A percentile compares a stretch with the other conserved stretches of the same genome.
These are phyloP conservation scores for Bucorvus abyssinicus DNA, from an alignment of 2,797 vertebrate species.

Conservation along the genomic window DNA sequence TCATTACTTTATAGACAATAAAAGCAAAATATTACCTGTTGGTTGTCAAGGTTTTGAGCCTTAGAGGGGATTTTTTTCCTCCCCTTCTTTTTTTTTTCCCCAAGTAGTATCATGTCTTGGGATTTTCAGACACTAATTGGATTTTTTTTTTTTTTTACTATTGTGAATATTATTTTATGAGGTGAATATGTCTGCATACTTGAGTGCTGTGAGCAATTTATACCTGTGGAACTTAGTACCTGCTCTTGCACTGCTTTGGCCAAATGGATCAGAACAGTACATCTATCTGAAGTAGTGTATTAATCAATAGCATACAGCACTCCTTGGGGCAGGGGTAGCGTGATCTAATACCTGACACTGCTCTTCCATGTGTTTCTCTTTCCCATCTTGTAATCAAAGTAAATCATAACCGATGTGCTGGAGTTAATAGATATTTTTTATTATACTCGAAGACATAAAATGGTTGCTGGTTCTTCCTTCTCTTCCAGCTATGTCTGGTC, in stretches of 20 bases:
- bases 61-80: background rate
- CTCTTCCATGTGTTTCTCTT: conserved; percentile 2
- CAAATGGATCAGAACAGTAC: background rate
- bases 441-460: background rate
- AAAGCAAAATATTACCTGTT: conserved; percentile 53
- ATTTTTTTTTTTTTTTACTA: background rate
- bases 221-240: background rate
- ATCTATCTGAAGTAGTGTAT: background rate
- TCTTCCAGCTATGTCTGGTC: background rate
- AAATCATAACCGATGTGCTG: background rate
- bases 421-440: conserved; percentile 47
- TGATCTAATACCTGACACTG: background rate
- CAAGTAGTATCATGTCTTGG: background rate
- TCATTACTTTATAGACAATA: conserved; percentile 39
- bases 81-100: background rate
- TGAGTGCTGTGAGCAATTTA: background rate
- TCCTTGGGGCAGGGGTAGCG: background rate
- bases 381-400: conserved; percentile 23
- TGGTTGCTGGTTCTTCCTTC: background rate
- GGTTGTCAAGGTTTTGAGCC: conserved; percentile 54
- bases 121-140: conserved; percentile 55
- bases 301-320: background rate
- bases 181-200: background rate
- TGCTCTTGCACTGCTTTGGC: background rate
- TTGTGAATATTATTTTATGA: background rate